These are phyloP conservation scores for Nerophis ophidion DNA, from an alignment of 2,113 vertebrate genomes.

Conservation along the genomic window DNA sequence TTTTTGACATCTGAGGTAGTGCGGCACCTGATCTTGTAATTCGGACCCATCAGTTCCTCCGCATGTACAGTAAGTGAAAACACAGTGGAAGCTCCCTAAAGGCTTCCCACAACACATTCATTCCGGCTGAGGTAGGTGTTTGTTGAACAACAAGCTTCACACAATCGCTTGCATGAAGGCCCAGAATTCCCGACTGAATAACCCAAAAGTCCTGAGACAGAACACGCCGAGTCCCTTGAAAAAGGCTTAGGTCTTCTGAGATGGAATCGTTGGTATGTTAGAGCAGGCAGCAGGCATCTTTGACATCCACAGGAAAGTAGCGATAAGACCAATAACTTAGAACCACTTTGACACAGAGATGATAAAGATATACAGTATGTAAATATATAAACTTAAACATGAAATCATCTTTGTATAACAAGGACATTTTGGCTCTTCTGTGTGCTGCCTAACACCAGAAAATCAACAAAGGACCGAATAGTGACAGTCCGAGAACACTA, in stretches of 20 bases:
- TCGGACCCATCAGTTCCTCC: constrained; percentile 71
- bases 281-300: constrained; percentile 61
- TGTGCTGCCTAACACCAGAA: constrained; percentile 57
- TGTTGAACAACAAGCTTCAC: constrained; percentile 73
- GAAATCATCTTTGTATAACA: constrained; percentile 50
- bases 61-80: constrained; percentile 63
- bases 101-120: constrained; percentile 91
- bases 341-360: constrained; percentile 49
- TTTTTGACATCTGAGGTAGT: constrained; percentile 90
- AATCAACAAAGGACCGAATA: constrained; percentile 34
- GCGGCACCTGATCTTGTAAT: constrained; percentile 68
- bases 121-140: constrained; percentile 98
- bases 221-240: constrained; percentile 69
- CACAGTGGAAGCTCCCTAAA: constrained; percentile 72
- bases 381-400: constrained; percentile 52
- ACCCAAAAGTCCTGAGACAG: constrained; percentile 86
- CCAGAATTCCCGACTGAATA: constrained; percentile 40
- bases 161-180: constrained; percentile 74
- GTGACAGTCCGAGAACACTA: constrained; percentile 31
- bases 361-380: constrained; percentile 49
- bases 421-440: constrained; percentile 56
- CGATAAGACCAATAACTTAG: constrained; percentile 60
- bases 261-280: constrained; percentile 67
- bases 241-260: constrained; percentile 59
- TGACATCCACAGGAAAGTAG: constrained; percentile 50